Conservation (phyloP, 2,797 vertebrate species). For the Sebastes oblongus region DNA sequence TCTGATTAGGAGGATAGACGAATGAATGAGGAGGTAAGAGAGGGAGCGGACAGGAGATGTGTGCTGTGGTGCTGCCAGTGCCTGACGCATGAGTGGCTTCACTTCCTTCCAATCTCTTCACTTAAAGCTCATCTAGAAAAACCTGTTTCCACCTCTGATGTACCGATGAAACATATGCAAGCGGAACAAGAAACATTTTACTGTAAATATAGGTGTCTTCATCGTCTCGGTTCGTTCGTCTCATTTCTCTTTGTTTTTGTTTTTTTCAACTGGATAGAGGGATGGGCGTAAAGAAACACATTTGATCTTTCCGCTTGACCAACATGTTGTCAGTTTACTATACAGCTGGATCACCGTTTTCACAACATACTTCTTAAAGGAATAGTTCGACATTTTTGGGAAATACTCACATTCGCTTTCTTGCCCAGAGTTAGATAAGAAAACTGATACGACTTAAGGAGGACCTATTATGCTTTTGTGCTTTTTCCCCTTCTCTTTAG, state of each 20-base stretch:
- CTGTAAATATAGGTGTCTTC: background rate
- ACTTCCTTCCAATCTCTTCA: conserved; percentile 24
- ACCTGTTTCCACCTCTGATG: conserved; percentile 31
- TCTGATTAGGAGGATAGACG: conserved; percentile 48
- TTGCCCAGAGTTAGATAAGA: background rate
- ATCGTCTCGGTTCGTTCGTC: background rate
- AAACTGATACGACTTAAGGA: rapidly evolving
- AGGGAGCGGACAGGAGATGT: conserved; percentile 12
- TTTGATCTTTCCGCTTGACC: background rate
- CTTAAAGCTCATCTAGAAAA: conserved; percentile 27
- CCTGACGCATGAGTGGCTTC: conserved; percentile 18
- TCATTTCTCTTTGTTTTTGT: background rate
- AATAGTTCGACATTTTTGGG: background rate
- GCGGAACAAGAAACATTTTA: background rate
- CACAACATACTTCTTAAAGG: background rate
- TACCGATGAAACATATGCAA: background rate
- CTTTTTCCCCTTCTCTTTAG: rapidly evolving
- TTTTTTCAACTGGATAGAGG: background rate
- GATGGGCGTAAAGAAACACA: background rate
- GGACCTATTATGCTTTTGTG: too few relatives aligned
- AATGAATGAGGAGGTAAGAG: conserved; percentile 41
- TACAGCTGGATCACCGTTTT: background rate
- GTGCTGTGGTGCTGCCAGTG: conserved; percentile 23
- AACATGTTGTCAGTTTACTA: background rate
- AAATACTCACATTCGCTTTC: background rate